A percentile compares a stretch with the other conserved stretches of the same genome.
These are phyloP conservation scores for Stictonetta naevosa DNA, from an alignment of 2,113 vertebrate species.

Conservation along the genomic window DNA sequence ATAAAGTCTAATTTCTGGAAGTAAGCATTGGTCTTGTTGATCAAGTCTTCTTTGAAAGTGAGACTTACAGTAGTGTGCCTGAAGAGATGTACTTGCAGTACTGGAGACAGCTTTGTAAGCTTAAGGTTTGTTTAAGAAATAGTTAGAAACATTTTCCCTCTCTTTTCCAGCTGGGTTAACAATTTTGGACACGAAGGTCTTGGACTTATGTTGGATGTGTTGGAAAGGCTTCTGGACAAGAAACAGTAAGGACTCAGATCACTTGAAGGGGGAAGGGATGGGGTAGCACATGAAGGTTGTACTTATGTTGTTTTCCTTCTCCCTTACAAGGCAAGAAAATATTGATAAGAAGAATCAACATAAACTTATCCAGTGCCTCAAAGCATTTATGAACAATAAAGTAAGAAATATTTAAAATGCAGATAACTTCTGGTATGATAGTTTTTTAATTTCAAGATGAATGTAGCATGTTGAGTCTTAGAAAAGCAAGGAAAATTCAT, in stretches of 20 bases:
- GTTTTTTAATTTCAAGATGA: not conserved
- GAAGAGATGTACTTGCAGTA: not conserved
- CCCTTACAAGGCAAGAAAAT: slow-evolving; percentile 86
- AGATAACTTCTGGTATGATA: not conserved
- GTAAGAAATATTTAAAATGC: slow-evolving; percentile 75
- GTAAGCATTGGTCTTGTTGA: not conserved
- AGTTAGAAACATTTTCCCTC: not conserved
- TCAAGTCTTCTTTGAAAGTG: not conserved
- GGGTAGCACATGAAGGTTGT: not conserved
- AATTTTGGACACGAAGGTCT: slow-evolving; percentile 99
- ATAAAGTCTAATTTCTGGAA: not conserved
- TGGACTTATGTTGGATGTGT: slow-evolving; percentile 88
- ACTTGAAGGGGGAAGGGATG: not conserved
- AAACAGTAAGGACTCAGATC: slow-evolving; percentile 88
- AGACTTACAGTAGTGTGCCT: fast-evolving
- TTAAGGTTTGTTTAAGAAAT: not conserved
- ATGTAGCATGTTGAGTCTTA: not conserved
- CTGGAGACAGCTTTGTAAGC: not conserved
- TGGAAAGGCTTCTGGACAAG: slow-evolving; percentile 96
- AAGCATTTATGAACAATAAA: slow-evolving; percentile 99
- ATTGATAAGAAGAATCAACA: slow-evolving; percentile 98
- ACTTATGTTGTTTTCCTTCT: not conserved
- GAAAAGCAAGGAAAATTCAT: not conserved
- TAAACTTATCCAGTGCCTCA: slow-evolving; percentile 98
- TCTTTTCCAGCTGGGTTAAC: slow-evolving; percentile 91